phyloP scores from a whole-genome alignment of 2,113 vertebrate genomes.

The Channa argus region DNA sequence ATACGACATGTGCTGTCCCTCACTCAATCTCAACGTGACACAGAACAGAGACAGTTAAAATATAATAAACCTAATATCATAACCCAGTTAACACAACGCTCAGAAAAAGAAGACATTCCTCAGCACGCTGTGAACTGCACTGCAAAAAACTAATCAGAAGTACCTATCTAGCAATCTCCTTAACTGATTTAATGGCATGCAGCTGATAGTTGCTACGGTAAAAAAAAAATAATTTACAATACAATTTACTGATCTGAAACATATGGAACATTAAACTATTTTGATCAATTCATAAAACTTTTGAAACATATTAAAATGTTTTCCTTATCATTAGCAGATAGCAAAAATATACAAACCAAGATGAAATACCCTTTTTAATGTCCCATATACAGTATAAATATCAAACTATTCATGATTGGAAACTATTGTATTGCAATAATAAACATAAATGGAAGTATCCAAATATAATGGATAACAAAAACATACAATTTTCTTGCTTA shows the following conservation, averaged over 20 bases:
- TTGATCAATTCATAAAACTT: conserved; percentile 79
- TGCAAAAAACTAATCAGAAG: conserved; percentile 32
- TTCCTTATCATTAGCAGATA: conserved; percentile 82
- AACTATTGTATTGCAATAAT: conserved; percentile 68
- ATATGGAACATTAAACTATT: conserved; percentile 72
- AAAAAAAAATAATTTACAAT: conserved; percentile 80
- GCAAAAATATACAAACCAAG: conserved; percentile 95
- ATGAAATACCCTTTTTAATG: conserved; percentile 86
- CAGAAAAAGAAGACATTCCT: conserved; percentile 8
- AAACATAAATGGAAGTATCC: conserved; percentile 80
- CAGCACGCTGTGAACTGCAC: conserved; percentile 34
- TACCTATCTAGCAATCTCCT: conserved; percentile 49
- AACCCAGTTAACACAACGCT: conserved; percentile 17
- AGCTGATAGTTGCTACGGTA: conserved; percentile 61
- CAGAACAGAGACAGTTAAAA: conserved; percentile 45
- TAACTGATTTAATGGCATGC: conserved; percentile 62
- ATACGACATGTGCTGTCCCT: conserved; percentile 24
- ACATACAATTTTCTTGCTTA: conserved; percentile 45
- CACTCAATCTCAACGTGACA: conserved; percentile 37
- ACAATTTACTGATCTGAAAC: conserved; percentile 77
- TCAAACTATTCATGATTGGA: conserved; percentile 81
- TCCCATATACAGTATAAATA: conserved; percentile 91
- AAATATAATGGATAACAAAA: conserved; percentile 73
- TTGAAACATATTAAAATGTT: conserved; percentile 80
- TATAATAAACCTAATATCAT: conserved; percentile 21